Evolutionary conservation across 64 coral and sea anemone genomes (phyloP), one percentile per base, ranked within the genome.

Genomic region (Trachythela sp.): DNA sequence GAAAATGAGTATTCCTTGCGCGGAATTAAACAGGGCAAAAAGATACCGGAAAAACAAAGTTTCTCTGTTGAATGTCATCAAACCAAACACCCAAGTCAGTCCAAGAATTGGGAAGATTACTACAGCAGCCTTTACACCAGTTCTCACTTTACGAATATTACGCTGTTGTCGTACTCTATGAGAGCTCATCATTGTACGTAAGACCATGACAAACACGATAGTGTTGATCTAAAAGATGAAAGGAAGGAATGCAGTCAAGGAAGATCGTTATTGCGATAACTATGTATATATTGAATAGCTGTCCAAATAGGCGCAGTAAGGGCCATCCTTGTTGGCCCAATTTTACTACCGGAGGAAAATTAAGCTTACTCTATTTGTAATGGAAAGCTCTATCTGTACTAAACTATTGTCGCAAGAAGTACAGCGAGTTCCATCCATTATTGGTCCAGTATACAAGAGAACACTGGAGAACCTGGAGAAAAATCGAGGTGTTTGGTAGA

Each of bases 31-130:
- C 75, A 80, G 27, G 33, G 75, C 75, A 80, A 80, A 80, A 15
- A 80, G 75, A 80, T 80, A 80, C 8, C 75, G 31, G 30, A 80
- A 80, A 39, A 80, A 0, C 9, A 80, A 80, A 17, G 75, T 80
- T 39, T 80, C 75, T 39, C 75, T 80, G 75, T 80, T 80, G 30
- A 80, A 80, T 80, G 75, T 80, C 75, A 80, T 80, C 33, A 80
- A 80, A 36, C 75, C 75, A 80, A 80, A 80, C 27, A 80, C 75
- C 75, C 75, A 80, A 35, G 75, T 80, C 10, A 80, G 34, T 34
- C 75, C 75, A 80, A 80, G 75, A 18, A 80, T 80, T 80, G 75
- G 75, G 30, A 80, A 80, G 34, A 80, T 80, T 35, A 80, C 75
- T 15, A 80, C 75, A 2, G 75, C 31, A 29, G 75, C 75, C 35